Percentiles rank a stretch among this genome's conserved stretches.
Conservation (phyloP, 92 coral and sea anemone species). For the Epizoanthus ramosus region DNA sequence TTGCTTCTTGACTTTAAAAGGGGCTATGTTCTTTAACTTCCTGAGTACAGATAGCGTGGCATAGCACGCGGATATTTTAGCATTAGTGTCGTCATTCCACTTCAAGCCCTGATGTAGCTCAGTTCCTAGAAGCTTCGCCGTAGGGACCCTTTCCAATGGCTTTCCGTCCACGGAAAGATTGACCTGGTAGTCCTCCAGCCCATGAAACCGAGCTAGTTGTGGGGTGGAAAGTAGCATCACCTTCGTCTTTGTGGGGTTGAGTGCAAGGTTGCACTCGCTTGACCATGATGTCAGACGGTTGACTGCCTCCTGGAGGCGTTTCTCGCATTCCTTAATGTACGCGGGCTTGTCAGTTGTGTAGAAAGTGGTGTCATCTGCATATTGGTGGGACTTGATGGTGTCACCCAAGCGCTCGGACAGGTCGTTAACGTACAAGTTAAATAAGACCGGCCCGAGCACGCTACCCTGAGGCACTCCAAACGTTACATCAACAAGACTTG, state of each 20-base stretch:
- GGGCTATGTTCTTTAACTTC: slow-evolving; percentile 31
- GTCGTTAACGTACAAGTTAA: slow-evolving; percentile 26
- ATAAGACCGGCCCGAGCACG: slow-evolving; percentile 32
- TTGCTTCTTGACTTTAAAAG: slow-evolving; percentile 19
- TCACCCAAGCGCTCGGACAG: slow-evolving; percentile 7
- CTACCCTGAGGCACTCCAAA: slow-evolving; percentile 32
- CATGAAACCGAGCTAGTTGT: slow-evolving; percentile 10
- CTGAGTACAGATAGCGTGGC: slow-evolving; percentile 12
- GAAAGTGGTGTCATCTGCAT: too few relatives aligned
- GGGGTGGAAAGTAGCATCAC: slow-evolving; percentile 10
- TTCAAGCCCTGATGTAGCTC: slow-evolving; percentile 18
- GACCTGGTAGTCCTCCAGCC: slow-evolving; percentile 3
- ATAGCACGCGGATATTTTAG: slow-evolving; percentile 28
- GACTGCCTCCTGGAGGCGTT: slow-evolving; percentile 29
- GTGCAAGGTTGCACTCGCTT: slow-evolving; percentile 20
- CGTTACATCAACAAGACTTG: slow-evolving; percentile 2
- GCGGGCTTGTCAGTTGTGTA: slow-evolving; percentile 27
- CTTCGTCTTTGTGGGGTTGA: slow-evolving; percentile 36
- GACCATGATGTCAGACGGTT: slow-evolving; percentile 33
- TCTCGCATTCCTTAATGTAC: slow-evolving; percentile 31
- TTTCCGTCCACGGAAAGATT: neutral
- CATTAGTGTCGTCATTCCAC: slow-evolving; percentile 13
- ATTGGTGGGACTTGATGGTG: neutral
- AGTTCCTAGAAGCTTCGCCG: slow-evolving; percentile 2
- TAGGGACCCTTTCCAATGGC: neutral